Conservation (phyloP, 1,140 invertebrate genomes). For the Drosophila pectinifera region DNA sequence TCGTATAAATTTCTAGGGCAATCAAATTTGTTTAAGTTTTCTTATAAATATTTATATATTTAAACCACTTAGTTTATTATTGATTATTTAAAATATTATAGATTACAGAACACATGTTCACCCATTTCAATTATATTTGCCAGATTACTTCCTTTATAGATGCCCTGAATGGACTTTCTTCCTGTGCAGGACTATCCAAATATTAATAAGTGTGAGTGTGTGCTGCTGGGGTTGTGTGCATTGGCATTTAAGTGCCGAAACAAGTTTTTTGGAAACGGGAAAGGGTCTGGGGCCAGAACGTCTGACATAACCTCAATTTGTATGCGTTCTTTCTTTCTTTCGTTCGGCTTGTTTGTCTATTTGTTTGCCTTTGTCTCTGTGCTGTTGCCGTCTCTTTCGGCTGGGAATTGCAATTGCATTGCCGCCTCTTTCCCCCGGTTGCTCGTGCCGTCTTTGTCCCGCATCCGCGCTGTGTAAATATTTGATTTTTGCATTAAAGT, state of each 20-base stretch:
- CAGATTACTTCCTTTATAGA: not conserved
- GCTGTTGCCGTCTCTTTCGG: conserved; percentile 22
- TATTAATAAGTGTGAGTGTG: conserved; percentile 20
- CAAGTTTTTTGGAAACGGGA: conserved; percentile 59
- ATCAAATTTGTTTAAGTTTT: too few species aligned
- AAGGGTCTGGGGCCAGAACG: conserved; percentile 25
- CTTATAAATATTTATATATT: too few species aligned
- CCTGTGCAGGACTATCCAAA: conserved; percentile 1
- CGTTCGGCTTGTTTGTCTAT: conserved; percentile 40
- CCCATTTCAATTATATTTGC: too few species aligned
- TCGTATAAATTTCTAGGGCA: too few species aligned
- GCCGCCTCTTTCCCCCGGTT: conserved; percentile 11
- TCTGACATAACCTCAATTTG: conserved; percentile 77
- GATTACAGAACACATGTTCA: too few species aligned
- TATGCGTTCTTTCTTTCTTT: conserved; percentile 53
- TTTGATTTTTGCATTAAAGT: conserved; percentile 84
- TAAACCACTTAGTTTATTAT: too few species aligned
- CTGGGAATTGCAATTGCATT: conserved; percentile 60
- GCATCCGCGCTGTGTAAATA: conserved; percentile 76
- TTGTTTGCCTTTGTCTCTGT: conserved; percentile 35
- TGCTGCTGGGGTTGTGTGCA: conserved; percentile 57
- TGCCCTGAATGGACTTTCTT: too few species aligned
- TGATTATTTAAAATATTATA: too few species aligned
- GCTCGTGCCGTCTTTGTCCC: conserved; percentile 9
- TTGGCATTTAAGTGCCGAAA: conserved; percentile 81